A percentile compares a stretch with the other conserved stretches of the same genome.
Evolutionary conservation across 2,113 vertebrate species (phyloP).

Genomic region (Mixornis gularis): DNA sequence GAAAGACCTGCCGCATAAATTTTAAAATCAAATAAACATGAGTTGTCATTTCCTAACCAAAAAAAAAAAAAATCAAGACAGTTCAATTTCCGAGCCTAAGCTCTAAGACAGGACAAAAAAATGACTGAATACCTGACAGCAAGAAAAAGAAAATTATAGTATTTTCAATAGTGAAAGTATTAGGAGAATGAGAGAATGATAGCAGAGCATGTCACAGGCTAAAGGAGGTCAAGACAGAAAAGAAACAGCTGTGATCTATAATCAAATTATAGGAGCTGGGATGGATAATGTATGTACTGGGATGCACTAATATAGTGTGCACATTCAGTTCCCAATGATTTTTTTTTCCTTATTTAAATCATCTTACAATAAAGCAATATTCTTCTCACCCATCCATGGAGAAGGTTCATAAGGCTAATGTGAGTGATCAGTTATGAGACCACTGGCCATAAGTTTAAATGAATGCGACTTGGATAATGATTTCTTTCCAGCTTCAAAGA

Average conservation of each 20-base stretch:
- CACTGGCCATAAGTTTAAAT: conserved; percentile 24
- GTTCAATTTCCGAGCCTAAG: background rate
- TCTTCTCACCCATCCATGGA: background rate
- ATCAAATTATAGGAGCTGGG: background rate
- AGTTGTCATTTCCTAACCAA: background rate
- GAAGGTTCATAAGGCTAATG: conserved; percentile 33
- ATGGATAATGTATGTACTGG: background rate
- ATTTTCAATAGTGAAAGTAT: background rate
- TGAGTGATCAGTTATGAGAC: conserved; percentile 6
- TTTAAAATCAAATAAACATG: background rate
- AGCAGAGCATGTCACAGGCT: background rate
- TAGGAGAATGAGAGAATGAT: background rate
- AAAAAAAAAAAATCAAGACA: background rate
- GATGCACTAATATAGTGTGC: background rate
- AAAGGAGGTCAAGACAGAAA: conserved; percentile 4
- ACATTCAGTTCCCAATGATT: background rate
- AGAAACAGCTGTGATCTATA: background rate
- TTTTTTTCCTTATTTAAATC: background rate
- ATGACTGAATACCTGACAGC: background rate
- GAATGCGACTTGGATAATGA: conserved; percentile 1
- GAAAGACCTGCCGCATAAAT: background rate
- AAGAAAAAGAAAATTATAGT: background rate
- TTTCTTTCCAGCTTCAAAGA: conserved; percentile 53
- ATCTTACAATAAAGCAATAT: background rate
- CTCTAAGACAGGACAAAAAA: background rate